Base-by-base conservation (phyloP, 2,113 vertebrate species). In the Pelecanus crispus region DNA sequence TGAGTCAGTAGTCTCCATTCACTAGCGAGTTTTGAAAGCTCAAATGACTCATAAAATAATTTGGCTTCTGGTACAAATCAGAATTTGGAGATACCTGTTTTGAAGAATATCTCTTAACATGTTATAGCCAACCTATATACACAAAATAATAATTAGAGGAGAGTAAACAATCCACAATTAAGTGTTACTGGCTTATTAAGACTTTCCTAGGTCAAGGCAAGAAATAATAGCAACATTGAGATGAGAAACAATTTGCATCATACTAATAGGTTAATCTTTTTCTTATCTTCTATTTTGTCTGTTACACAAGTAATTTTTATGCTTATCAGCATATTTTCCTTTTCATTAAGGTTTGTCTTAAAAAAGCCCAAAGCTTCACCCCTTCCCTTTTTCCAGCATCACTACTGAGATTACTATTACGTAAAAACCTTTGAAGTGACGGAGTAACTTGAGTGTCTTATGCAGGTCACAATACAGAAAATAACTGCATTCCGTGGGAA, bases 1-100 rank as follows among this genome's bases (percentile, higher is more conserved):
- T 81, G 88, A 92, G 66, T 68, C 87, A 61, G 62, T 82, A 82
- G 72, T 50, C 80, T 88, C n/a, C 68, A 28, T 63, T 81, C 86
- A 59, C 65, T 36, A 59, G 28, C 40, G 56, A 88, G 52, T 88
- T 93, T 75, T 6, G 3, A 79, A 92, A 96, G 68, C 75, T 47
- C 65, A 94, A 79, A 94, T 95, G 94, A 91, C 38, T 88, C 86
- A 90, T 81, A 47, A 84, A 95, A 75, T 55, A 83, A 80, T 62
- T 88, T 94, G 90, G 82, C 88, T 83, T 92, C 65, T 49, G 71
- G 72, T 70, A 29, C 25, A 77, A 72, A 53, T 36, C 71, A 73
- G 71, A 81, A 75, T 78, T 75, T 88, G 61, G 36, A 88, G 88
- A 67, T 52, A 74, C 5, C 25, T 72, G 10, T 53, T 61, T 72